Evolutionary conservation across 2,888 invertebrate genomes (phyloP), one percentile per base, ranked within the genome.

Genomic region (Octonoba sinensis): DNA sequence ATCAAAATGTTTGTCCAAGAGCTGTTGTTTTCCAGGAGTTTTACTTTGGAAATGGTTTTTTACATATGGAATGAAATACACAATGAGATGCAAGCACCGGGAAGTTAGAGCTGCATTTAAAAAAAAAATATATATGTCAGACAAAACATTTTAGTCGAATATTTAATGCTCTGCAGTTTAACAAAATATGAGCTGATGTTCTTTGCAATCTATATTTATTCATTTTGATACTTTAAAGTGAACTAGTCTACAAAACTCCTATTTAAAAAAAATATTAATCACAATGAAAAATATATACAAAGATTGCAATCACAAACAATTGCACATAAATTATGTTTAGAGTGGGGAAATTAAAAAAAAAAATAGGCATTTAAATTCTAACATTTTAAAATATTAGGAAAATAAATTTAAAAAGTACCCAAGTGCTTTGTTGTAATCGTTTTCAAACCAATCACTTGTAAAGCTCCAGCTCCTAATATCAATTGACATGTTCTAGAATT

Each of bases 401-500:
- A 24, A n/a, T 64, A 59, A 49, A 64, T 44, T 12, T 36, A 22
- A 56, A 57, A 59, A 44, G 24, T 84, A 90, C 90, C 97, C 86
- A 99, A 91, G 90, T 98, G 97, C 49, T 95, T 95, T 86, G 96
- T 97, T 4, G 97, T 96, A 85, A 97, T 97, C 36, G 96, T 96
- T 89, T 96, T 96, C 72, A 96, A 90, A 6, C 98, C 98, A 51
- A 97, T 97, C 84, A 96, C 93, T 87, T 96, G 94, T 87, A 99
- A 92, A 8, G 99, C 99, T 59, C 98, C 98, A 56, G 98, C 99
- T 59, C 98, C 99, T 74, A 99, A 91, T 73, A 99, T 95, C 86
- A 99, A 91, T 88, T 98, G 97, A 89, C 96, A 97, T 1, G 90
- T 89, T 75, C 90, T 87, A 3, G 90, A 90, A 86, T 90, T 91